These are phyloP conservation scores for Anser cygnoides DNA, from an alignment of 2,113 vertebrate species.

Conservation along the genomic window DNA sequence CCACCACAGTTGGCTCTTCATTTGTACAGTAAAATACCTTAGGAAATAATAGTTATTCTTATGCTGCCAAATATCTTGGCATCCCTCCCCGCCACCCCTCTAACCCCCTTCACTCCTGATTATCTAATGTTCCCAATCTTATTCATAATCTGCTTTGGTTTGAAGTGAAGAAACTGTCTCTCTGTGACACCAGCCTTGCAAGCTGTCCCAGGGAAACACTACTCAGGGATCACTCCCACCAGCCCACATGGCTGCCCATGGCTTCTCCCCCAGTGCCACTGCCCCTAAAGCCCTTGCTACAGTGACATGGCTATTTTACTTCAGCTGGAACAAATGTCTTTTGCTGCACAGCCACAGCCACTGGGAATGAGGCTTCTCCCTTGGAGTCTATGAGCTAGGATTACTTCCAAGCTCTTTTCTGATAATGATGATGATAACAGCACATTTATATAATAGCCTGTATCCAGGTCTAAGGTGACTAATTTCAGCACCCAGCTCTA, in stretches of 20 bases:
- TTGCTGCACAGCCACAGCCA: not conserved
- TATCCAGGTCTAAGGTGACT: not conserved
- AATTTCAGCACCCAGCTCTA: not conserved
- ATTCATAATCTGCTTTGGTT: not conserved
- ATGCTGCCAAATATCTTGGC: not conserved
- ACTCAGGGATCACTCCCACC: accelerated
- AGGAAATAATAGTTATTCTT: not conserved
- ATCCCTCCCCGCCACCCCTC: too few relatives aligned
- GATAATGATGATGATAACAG: accelerated
- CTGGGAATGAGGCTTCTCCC: too few relatives aligned
- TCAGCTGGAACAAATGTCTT: not conserved
- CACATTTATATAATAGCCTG: not conserved
- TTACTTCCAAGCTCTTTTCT: not conserved
- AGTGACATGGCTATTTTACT: not conserved
- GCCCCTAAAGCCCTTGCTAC: not conserved
- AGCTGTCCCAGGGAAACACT: not conserved
- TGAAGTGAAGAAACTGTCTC: not conserved
- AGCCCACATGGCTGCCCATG: accelerated
- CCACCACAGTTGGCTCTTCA: not conserved
- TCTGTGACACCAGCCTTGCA: not conserved
- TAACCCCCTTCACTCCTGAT: not conserved
- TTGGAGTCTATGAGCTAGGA: not conserved
- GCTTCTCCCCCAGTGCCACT: not conserved
- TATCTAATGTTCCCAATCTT: not conserved
- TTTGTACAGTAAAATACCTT: not conserved